These are phyloP conservation scores for Frankliniella intonsa DNA, from an alignment of 2,888 invertebrate genomes.

Conservation along the genomic window DNA sequence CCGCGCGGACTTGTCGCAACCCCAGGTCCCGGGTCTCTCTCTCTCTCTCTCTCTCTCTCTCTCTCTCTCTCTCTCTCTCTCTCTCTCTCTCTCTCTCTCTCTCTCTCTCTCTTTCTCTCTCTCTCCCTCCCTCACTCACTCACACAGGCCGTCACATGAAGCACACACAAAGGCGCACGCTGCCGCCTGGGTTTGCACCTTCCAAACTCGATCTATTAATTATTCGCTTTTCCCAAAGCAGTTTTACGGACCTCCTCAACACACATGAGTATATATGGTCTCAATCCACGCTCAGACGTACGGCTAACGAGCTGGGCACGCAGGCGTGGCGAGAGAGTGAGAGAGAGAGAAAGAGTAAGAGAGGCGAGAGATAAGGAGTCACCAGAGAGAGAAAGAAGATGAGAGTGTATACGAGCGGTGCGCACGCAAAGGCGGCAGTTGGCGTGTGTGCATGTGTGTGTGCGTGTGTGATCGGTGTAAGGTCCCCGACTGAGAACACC, in stretches of 20 bases:
- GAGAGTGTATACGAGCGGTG: background rate
- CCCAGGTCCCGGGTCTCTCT: no score
- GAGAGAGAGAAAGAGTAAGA: background rate
- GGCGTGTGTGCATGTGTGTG: background rate
- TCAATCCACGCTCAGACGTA: background rate
- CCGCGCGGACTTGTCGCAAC: no score
- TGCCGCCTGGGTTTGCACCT: no score
- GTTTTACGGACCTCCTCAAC: background rate
- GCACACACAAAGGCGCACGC: no score
- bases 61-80: background rate
- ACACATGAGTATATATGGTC: conserved; percentile 1
- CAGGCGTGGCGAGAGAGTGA: background rate
- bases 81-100: background rate
- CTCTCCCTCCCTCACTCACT: background rate
- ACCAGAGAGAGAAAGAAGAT: background rate
- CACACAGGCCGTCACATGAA: background rate
- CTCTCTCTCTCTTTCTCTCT: background rate
- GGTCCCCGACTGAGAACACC: background rate
- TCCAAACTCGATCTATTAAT: background rate
- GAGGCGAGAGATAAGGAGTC: background rate
- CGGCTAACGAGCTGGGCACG: background rate
- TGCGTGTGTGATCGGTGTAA: background rate
- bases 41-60: background rate
- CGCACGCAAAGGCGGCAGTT: background rate
- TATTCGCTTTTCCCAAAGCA: background rate